Percentiles rank a stretch among this genome's conserved stretches.
These are phyloP conservation scores for Dendroctonus ponderosae DNA, from an alignment of 1,140 invertebrate genomes.

Conservation along the genomic window DNA sequence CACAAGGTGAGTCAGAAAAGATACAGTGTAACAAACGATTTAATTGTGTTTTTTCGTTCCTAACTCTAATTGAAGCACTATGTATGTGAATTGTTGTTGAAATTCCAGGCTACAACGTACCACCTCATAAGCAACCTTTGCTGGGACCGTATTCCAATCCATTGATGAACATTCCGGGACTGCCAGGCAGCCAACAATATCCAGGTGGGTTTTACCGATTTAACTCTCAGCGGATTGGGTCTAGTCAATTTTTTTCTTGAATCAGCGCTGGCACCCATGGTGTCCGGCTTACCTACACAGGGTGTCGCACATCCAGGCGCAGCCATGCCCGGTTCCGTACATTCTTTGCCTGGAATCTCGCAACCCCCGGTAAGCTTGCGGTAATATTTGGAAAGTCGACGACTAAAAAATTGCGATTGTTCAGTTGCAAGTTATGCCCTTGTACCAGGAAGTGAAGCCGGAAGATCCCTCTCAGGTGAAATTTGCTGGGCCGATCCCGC, in stretches of 20 bases:
- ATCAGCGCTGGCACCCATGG: constrained; percentile 3
- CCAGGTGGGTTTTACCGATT: constrained; percentile 10
- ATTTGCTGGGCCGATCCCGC: constrained; percentile 51
- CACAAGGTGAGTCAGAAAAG: background rate
- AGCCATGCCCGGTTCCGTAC: background rate
- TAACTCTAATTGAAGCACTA: background rate
- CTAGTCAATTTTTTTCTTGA: background rate
- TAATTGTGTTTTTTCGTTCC: background rate
- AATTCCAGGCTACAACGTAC: constrained; percentile 39
- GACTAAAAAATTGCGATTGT: no score
- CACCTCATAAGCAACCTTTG: constrained; percentile 23
- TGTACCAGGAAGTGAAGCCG: constrained; percentile 18
- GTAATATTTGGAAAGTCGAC: no score
- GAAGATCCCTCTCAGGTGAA: constrained; percentile 36
- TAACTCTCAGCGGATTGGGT: background rate
- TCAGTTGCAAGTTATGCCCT: background rate
- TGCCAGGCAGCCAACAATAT: constrained; percentile 16
- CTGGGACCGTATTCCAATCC: constrained; percentile 5
- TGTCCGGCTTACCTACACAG: background rate
- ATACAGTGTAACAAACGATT: background rate
- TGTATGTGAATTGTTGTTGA: constrained; percentile 15
- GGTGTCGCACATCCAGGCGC: background rate
- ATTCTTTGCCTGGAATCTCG: background rate
- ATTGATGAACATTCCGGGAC: constrained; percentile 12
- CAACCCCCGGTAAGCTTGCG: background rate